Conservation (phyloP, 2,113 vertebrate species). For the Oxygymnocypris stewartii region DNA sequence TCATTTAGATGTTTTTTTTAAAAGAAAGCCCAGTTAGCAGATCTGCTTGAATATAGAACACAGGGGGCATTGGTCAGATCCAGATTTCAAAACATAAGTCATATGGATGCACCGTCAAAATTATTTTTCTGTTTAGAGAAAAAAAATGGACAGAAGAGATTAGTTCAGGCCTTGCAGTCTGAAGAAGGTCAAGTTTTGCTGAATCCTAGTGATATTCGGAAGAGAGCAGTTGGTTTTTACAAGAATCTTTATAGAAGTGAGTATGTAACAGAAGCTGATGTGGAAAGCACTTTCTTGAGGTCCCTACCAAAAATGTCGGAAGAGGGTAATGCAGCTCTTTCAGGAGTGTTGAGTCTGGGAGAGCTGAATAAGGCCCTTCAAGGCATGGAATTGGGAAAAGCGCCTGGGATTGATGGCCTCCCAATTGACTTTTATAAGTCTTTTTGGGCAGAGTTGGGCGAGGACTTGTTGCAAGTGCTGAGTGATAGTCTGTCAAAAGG, state of each 20-base stretch:
- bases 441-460: not conserved
- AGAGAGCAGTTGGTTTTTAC: not conserved
- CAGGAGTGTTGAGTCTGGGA: not conserved
- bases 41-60: no score
- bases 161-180: no score
- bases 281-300: rapidly evolving
- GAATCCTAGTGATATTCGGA: not conserved
- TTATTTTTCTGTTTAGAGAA: no score
- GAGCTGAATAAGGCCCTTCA: not conserved
- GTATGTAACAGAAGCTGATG: not conserved
- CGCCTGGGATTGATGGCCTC: not conserved
- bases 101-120: no score
- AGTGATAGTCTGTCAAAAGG: no score
- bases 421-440: not conserved
- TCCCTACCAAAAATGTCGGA: not conserved
- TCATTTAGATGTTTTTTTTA: no score
- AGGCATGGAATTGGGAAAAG: not conserved
- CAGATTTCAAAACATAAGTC: no score
- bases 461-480: no score
- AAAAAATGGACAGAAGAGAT: no score
- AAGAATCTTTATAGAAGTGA: not conserved
- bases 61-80: no score
- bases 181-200: not conserved
- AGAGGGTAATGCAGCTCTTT: not conserved
- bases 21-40: no score